A percentile compares a stretch with the other conserved stretches of the same genome.
These are phyloP conservation scores for Malurus splendens DNA, from an alignment of 2,797 vertebrate species.

Conservation along the genomic window DNA sequence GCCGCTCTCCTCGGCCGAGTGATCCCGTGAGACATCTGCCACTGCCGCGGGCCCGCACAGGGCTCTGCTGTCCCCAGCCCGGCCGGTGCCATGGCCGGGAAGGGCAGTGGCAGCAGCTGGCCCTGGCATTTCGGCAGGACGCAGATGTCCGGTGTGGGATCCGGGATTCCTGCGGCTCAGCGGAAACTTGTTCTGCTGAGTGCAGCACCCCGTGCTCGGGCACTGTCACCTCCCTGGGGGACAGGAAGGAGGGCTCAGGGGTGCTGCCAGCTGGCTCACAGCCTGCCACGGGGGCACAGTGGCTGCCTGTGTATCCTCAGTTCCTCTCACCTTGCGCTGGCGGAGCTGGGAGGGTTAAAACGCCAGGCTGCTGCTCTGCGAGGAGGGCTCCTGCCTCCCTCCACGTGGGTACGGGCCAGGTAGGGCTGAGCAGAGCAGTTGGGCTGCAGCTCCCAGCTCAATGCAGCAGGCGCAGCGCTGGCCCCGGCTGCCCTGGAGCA, in stretches of 20 bases:
- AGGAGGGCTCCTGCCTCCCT: slow-evolving; percentile 20
- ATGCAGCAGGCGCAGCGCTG: neutral
- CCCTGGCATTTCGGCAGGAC: neutral
- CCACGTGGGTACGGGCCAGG: neutral
- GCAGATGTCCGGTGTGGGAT: neutral
- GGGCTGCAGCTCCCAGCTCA: slow-evolving; percentile 27
- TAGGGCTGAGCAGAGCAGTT: slow-evolving; percentile 10
- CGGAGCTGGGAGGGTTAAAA: slow-evolving; percentile 34
- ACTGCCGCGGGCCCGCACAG: neutral
- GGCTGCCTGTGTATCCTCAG: accelerated
- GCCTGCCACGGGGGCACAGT: neutral
- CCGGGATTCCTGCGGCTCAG: neutral
- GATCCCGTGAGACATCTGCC: neutral
- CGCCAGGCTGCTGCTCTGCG: neutral
- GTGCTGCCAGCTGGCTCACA: neutral
- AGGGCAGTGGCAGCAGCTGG: neutral
- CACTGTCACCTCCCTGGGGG: neutral
- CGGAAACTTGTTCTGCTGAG: slow-evolving; percentile 15
- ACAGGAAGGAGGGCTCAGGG: neutral
- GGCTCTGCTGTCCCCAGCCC: neutral
- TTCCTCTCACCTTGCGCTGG: neutral
- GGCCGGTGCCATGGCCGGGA: accelerated
- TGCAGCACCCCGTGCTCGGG: neutral
- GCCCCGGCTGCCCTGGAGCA: neutral
- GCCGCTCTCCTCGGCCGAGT: neutral